These are phyloP conservation scores for Papilio polytes DNA, from an alignment of 1,140 invertebrate genomes.

Conservation along the genomic window DNA sequence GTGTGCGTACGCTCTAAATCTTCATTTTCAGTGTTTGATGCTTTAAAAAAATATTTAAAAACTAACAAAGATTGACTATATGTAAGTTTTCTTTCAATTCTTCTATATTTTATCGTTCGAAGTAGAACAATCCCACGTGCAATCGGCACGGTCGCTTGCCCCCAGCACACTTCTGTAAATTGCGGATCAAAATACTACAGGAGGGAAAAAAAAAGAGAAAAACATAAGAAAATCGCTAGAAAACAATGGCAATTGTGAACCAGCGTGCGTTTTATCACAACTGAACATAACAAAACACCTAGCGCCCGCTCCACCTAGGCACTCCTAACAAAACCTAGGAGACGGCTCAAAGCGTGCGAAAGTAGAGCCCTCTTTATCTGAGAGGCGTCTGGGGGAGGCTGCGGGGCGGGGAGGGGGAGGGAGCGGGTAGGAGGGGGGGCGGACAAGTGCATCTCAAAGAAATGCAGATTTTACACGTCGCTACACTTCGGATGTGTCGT, in stretches of 20 bases:
- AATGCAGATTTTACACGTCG: constrained; percentile 84
- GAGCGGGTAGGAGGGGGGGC: constrained; percentile 47
- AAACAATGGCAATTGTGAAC: constrained; percentile 64
- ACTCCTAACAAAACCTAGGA: constrained; percentile 73
- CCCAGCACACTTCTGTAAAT: constrained; percentile 1
- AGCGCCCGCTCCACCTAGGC: constrained; percentile 53
- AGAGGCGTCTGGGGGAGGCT: constrained; percentile 57
- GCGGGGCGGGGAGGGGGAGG: constrained; percentile 38
- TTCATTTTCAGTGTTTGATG: no score
- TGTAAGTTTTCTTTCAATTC: neutral
- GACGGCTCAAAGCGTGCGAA: constrained; percentile 76
- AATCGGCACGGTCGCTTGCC: constrained; percentile 2
- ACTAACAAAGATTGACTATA: neutral
- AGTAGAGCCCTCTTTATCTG: constrained; percentile 78
- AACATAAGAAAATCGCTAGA: constrained; percentile 50
- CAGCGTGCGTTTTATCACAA: constrained; percentile 57
- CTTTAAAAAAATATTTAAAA: no score
- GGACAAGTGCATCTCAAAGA: constrained; percentile 83
- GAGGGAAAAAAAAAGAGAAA: constrained; percentile 25
- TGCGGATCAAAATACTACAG: neutral
- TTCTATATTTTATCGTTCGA: neutral
- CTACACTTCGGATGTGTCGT: constrained; percentile 79
- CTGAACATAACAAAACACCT: constrained; percentile 67
- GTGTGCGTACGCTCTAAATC: no score
- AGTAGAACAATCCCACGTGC: neutral